phyloP scores from a whole-genome alignment of 1,140 invertebrate genomes.

The Wiebesia pumilae region DNA sequence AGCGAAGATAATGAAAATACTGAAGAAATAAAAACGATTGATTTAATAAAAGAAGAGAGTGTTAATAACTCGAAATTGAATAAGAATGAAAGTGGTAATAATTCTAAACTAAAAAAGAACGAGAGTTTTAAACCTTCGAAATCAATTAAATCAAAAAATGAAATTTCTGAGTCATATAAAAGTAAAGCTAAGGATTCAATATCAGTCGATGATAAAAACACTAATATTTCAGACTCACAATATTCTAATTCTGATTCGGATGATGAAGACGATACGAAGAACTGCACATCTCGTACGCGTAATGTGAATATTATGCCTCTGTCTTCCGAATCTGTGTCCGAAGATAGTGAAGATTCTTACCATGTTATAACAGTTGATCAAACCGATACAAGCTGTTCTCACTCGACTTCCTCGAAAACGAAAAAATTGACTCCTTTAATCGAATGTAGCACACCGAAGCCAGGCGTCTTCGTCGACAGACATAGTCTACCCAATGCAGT shows the following conservation, averaged over 20 bases:
- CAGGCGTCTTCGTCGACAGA: conserved; percentile 4
- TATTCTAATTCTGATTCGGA: background rate
- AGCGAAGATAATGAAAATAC: background rate
- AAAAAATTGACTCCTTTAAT: conserved; percentile 34
- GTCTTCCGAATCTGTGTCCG: conserved; percentile 27
- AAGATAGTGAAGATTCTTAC: conserved; percentile 39
- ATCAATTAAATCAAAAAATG: background rate
- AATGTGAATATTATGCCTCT: background rate
- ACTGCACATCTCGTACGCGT: background rate
- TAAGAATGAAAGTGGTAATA: background rate
- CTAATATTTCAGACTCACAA: background rate
- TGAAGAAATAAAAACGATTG: background rate
- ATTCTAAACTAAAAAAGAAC: conserved; percentile 14
- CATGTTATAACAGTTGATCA: conserved; percentile 3
- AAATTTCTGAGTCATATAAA: background rate
- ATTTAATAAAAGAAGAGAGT: background rate
- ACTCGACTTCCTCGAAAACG: background rate
- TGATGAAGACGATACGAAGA: background rate
- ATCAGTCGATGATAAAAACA: background rate
- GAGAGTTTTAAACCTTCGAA: conserved; percentile 25
- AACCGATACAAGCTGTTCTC: background rate
- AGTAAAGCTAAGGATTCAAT: background rate
- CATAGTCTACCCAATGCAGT: background rate
- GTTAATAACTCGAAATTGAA: background rate
- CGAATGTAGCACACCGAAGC: conserved; percentile 57